phyloP scores from a whole-genome alignment of 2,797 vertebrate genomes.

The Tadarida brasiliensis region DNA sequence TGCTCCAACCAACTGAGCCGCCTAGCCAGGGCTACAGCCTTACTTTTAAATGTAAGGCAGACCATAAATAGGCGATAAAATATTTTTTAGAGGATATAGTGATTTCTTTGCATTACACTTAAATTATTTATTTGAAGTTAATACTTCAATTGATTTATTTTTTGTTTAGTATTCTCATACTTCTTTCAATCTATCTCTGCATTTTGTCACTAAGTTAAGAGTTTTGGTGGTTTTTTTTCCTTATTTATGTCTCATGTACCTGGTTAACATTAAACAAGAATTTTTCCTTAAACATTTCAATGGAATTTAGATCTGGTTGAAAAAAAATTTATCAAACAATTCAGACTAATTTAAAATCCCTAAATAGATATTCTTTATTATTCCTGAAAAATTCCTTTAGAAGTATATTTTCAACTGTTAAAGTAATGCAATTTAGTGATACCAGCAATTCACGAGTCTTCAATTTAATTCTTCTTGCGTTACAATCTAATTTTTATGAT shows the following conservation, averaged over 20 bases:
- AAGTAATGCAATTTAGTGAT: background rate
- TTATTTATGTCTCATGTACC: background rate
- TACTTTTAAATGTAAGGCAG: background rate
- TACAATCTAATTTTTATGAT: background rate
- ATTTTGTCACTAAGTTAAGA: background rate
- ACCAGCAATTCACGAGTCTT: background rate
- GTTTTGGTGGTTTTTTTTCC: background rate
- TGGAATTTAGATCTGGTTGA: background rate
- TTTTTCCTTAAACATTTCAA: background rate
- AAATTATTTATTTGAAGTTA: slow-evolving; percentile 14
- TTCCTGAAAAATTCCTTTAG: background rate
- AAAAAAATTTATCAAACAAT: background rate
- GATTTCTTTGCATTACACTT: background rate
- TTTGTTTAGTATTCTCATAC: background rate
- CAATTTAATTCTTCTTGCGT: background rate
- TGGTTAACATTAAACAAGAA: background rate
- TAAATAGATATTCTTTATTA: background rate
- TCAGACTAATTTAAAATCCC: background rate
- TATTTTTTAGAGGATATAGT: background rate
- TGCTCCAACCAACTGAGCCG: no score
- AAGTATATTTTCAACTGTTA: background rate
- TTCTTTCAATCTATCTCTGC: background rate
- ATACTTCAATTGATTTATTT: background rate
- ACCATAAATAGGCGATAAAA: background rate
- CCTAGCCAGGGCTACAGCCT: background rate